phyloP scores from a whole-genome alignment of 2,113 vertebrate genomes.

The Sardina pilchardus region DNA sequence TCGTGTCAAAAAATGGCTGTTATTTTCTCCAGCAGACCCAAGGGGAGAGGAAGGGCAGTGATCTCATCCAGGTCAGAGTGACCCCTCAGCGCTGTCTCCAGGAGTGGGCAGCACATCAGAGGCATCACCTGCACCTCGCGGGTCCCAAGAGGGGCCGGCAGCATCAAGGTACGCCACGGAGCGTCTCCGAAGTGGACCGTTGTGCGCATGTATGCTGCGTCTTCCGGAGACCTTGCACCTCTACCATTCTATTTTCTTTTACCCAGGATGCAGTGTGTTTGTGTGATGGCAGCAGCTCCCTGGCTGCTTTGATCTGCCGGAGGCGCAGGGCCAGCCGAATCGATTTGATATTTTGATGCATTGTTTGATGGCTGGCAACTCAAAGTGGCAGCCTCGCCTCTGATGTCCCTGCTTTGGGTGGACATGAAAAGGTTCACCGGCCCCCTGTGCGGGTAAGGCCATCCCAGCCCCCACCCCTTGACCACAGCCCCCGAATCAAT shows the following conservation, averaged over 20 bases:
- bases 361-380: conserved; percentile 96
- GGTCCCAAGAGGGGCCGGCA: neutral
- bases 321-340: conserved; percentile 78
- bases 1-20: neutral
- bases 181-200: neutral
- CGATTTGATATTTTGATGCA: conserved; percentile 95
- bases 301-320: conserved; percentile 84
- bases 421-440: conserved; percentile 89
- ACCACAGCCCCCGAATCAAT: neutral
- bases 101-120: neutral
- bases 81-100: neutral
- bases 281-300: neutral
- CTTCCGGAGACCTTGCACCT: conserved; percentile 22
- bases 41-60: neutral
- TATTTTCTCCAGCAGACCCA: neutral
- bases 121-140: neutral
- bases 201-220: neutral
- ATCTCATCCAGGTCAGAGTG: neutral
- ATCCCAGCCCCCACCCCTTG: neutral
- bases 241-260: conserved; percentile 17
- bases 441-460: conserved; percentile 46
- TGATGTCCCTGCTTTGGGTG: conserved; percentile 86
- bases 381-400: conserved; percentile 89
- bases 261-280: neutral
- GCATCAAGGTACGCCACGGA: neutral